Percentiles rank a stretch among this genome's conserved stretches.
These are phyloP conservation scores for Bombus turneri DNA, from an alignment of 1,140 invertebrate species.

Conservation along the genomic window DNA sequence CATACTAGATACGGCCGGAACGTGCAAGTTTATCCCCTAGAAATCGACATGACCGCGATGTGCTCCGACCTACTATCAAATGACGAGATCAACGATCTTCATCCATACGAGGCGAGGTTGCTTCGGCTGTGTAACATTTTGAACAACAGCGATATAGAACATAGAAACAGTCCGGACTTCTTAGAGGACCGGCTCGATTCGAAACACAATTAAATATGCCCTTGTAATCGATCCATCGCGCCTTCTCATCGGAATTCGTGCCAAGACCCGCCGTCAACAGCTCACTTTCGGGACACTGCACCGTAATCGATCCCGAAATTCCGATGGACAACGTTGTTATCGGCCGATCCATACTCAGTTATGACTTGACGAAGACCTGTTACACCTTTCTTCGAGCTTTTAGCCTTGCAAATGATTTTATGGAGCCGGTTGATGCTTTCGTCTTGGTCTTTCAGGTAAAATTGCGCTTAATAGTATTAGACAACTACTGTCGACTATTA, in stretches of 20 bases:
- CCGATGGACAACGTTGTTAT: conserved; percentile 39
- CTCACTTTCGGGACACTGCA: not conserved
- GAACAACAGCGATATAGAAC: conserved; percentile 60
- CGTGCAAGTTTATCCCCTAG: conserved; percentile 48
- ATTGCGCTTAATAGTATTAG: not conserved
- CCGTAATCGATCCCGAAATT: conserved; percentile 30
- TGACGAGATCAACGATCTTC: conserved; percentile 37
- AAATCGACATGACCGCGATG: conserved; percentile 59
- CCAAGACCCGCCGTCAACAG: not conserved
- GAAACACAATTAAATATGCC: conserved; percentile 34
- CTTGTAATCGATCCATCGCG: not conserved
- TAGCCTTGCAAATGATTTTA: not conserved
- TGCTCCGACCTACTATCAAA: conserved; percentile 63
- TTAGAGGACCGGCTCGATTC: conserved; percentile 5
- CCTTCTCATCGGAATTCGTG: conserved; percentile 22
- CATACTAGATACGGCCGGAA: conserved; percentile 68
- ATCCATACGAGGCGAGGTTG: conserved; percentile 61
- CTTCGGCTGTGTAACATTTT: conserved; percentile 67
- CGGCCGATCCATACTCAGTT: conserved; percentile 3
- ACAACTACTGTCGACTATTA: no score
- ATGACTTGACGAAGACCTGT: not conserved
- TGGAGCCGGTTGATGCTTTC: no score
- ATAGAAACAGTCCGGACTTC: conserved; percentile 44
- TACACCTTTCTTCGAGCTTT: not conserved
- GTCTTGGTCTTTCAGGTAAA: not conserved